phyloP scores from a whole-genome alignment of 2,888 invertebrate genomes.

The Elysia crispata region DNA sequence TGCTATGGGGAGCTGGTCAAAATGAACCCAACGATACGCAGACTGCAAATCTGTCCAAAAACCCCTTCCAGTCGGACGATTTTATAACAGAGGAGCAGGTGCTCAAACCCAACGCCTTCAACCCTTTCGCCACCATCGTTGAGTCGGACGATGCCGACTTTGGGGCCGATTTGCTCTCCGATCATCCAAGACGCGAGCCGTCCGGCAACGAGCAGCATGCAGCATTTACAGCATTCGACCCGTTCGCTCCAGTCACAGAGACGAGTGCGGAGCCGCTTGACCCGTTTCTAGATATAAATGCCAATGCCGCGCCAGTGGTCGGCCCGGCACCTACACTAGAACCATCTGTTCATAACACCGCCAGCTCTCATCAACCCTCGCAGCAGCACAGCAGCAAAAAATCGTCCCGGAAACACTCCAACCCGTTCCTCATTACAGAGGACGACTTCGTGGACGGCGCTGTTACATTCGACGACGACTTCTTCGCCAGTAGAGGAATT shows the following conservation, averaged over 20 bases:
- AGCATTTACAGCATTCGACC: conserved; percentile 39
- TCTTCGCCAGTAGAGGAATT: conserved; percentile 52
- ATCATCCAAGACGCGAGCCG: background rate
- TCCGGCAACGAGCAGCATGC: background rate
- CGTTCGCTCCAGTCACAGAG: conserved; percentile 20
- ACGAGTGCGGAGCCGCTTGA: background rate
- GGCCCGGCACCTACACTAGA: conserved; percentile 32
- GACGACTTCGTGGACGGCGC: conserved; percentile 42
- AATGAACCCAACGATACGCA: conserved; percentile 19
- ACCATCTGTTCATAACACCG: background rate
- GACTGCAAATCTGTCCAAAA: conserved; percentile 39
- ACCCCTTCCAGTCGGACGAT: conserved; percentile 53
- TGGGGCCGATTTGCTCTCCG: conserved; percentile 27
- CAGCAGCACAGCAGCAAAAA: conserved; percentile 25
- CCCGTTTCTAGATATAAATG: background rate
- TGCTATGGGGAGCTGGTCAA: conserved; percentile 57
- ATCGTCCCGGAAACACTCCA: conserved; percentile 40
- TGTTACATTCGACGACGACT: conserved; percentile 57
- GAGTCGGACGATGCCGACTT: conserved; percentile 50
- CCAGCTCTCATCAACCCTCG: no score
- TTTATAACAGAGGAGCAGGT: conserved; percentile 39
- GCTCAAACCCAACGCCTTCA: conserved; percentile 50
- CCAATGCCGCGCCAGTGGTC: background rate
- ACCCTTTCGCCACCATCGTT: conserved; percentile 54
- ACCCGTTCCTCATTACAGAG: conserved; percentile 42